phyloP scores from a whole-genome alignment of 2,113 vertebrate genomes.

The Zosterops pallidus region DNA sequence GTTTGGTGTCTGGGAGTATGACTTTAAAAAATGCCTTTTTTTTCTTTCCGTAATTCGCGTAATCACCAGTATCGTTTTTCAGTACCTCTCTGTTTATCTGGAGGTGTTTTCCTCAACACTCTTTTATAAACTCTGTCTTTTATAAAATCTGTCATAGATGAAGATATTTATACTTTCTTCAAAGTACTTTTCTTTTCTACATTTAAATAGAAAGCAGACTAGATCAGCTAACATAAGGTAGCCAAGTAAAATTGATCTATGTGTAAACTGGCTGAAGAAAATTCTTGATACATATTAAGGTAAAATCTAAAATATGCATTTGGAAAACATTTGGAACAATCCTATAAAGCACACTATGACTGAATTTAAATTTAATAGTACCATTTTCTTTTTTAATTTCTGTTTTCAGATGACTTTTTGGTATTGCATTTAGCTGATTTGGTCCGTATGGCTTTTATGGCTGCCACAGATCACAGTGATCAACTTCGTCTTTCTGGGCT shows the following conservation, averaged over 20 bases:
- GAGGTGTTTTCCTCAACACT: background rate
- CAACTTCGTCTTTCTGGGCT: constrained; percentile 89
- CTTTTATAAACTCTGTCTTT: background rate
- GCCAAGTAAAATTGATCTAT: background rate
- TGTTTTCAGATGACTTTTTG: constrained; percentile 83
- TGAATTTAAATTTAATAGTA: background rate
- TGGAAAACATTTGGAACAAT: background rate
- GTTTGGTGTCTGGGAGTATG: background rate
- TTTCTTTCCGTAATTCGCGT: background rate
- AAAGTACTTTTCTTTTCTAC: background rate
- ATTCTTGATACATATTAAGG: background rate
- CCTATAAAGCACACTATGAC: background rate
- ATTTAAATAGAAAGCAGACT: background rate
- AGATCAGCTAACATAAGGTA: background rate
- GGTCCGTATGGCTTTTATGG: constrained; percentile 97
- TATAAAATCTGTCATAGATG: background rate
- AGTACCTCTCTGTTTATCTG: background rate
- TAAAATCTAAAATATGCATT: background rate
- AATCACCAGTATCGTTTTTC: background rate
- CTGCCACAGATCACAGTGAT: constrained; percentile 92
- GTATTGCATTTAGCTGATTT: constrained; percentile 90
- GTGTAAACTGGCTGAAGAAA: background rate
- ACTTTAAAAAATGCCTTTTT: background rate
- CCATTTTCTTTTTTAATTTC: background rate
- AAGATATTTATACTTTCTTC: background rate